Evolutionary conservation across 1,140 invertebrate species (phyloP), one percentile per base, ranked within the genome.

Genomic region (Oscheius sp.): DNA sequence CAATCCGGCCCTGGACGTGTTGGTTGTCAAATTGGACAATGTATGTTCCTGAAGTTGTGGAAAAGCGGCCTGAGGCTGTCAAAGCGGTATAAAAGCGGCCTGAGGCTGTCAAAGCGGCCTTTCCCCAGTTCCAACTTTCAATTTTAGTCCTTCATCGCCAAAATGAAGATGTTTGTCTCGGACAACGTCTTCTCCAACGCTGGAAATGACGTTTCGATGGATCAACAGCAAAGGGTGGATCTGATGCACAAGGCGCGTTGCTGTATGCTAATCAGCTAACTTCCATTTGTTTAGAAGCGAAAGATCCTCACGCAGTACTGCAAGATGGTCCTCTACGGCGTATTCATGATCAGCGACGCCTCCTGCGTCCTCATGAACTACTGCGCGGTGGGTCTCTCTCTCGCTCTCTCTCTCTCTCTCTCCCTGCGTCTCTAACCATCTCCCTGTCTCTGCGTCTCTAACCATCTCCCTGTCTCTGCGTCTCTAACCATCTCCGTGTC

Each of bases 311-410:
- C 95, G 1, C 92, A 93, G 58, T 99, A 94, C 86, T 97, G 94
- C 86, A 99, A 99, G 87, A 87, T 99, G 26, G 92, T 98, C 78
- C 93, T 98, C 45, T 97, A 98, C 86, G 97, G 97, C 85, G 91
- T 97, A 74, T 90, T 97, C 80, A 92, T 92, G 2, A 94, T 94
- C 1, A 91, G 91, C 82, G 90, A 91, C 77, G 94, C 68, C 95
- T 98, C 85, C 94, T 96, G 85, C 92, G 97, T 85, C 97, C 98
- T 85, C 93, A 97, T 62, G 13, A 55, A 35, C 55, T 73, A 67
- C 35, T 46, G 71, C 62, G 29, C 73, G 66, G 32, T 82, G n/a
- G n/a, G n/a, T n/a, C n/a, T n/a, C n/a, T n/a, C n/a, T n/a, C n/a
- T n/a, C n/a, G n/a, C n/a, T n/a, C n/a, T n/a, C n/a, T n/a, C n/a